Evolutionary conservation across 2,888 invertebrate species (phyloP).

Genomic region (Blera fallax): DNA sequence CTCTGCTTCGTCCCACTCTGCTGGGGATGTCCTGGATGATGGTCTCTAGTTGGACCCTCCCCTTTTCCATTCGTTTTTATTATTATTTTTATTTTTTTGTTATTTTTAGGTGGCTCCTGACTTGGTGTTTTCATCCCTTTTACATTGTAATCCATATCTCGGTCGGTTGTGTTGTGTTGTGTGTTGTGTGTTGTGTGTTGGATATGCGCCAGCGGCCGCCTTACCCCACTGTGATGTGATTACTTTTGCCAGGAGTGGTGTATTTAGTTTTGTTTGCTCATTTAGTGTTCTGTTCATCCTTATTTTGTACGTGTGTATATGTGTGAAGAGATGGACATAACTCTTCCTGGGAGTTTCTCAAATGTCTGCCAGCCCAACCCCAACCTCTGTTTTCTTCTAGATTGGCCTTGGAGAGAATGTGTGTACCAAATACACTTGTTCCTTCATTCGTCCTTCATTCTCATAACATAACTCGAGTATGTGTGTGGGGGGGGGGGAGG

Average conservation of each 20-base stretch:
- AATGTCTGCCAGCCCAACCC: conserved; percentile 29
- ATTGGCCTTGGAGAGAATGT: conserved; percentile 10
- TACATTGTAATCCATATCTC: conserved; percentile 58
- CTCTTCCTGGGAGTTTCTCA: conserved; percentile 43
- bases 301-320: conserved; percentile 14
- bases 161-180: neutral
- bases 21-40: conserved; percentile 29
- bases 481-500: too few species aligned
- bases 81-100: conserved; percentile 64
- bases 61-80: conserved; percentile 66
- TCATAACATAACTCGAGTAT: conserved; percentile 35
- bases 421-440: conserved; percentile 5
- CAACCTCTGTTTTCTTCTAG: neutral
- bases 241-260: conserved; percentile 67
- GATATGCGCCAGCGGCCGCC: neutral
- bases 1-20: too few species aligned
- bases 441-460: conserved; percentile 35
- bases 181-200: neutral
- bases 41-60: conserved; percentile 48
- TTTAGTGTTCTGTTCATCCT: conserved; percentile 17
- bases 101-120: conserved; percentile 45
- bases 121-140: conserved; percentile 45
- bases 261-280: conserved; percentile 72
- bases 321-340: conserved; percentile 43
- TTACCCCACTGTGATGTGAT: conserved; percentile 52